A percentile compares a stretch with the other conserved stretches of the same genome.
These are phyloP conservation scores for Sipha maydis DNA, from an alignment of 2,888 invertebrate genomes.

Conservation along the genomic window DNA sequence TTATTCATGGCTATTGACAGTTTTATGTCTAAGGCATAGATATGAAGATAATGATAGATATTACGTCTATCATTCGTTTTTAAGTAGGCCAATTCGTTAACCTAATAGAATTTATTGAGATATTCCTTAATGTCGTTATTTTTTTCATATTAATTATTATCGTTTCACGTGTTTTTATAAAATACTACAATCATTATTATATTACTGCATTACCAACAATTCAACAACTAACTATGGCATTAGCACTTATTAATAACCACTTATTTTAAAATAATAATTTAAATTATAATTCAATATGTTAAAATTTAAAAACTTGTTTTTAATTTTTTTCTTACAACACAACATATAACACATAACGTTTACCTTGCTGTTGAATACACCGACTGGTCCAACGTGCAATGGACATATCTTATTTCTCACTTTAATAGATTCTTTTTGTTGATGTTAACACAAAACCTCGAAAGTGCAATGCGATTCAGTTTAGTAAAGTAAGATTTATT, in stretches of 20 bases:
- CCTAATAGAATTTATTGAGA: background rate
- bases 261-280: conserved; percentile 1
- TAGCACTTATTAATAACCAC: background rate
- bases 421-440: background rate
- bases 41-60: background rate
- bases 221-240: background rate
- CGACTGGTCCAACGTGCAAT: background rate
- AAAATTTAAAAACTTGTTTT: conserved; percentile 14
- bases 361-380: no score
- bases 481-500: background rate
- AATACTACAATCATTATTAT: background rate
- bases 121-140: background rate
- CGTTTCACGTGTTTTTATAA: background rate
- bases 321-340: background rate
- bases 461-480: background rate
- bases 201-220: background rate
- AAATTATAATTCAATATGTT: background rate
- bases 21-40: background rate
- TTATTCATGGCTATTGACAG: conserved; percentile 3
- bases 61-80: background rate
- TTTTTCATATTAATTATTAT: conserved; percentile 30
- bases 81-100: conserved; percentile 2
- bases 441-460: background rate
- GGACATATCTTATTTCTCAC: background rate
- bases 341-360: no score